Evolutionary conservation across 2,888 invertebrate species (phyloP), one percentile per base, ranked within the genome.

Genomic region (Oscheius sp.): DNA sequence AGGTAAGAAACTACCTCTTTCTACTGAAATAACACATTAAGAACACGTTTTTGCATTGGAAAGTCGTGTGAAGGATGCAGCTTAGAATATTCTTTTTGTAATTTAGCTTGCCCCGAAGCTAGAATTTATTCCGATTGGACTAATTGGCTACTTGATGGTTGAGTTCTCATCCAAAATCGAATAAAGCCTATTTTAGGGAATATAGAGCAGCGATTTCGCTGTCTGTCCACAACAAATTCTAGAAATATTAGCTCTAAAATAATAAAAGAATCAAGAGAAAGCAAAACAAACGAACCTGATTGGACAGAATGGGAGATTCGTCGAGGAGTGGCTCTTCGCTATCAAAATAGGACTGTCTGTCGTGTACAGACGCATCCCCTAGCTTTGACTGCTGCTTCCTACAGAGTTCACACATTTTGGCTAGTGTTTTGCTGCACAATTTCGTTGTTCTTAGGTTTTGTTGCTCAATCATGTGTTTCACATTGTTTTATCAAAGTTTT

Each of bases 291-390:
- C 27, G 57, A 37, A 1, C 6, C 37, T 0, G 23, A 3, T 4
- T 61, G 61, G 61, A 45, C 61, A 15, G 42, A 45, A 10, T 61
- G 61, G 61, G 61, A 61, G 20, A 61, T 61, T 20, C 61, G 61
- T 5, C 25, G 31, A 27, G 61, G 61, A 29, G 61, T 61, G 12
- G 61, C 61, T 27, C 45, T 61, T 12, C 61, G 61, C 10, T 61
- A 61, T 27, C 25, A 17, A 12, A 61, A 61, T 27, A 17, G 29
- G 31, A 29, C 61, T 3, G 6, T 27, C 2, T 61, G 61, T 29
- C 1, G 6, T 2, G 61, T 61, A 27, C 25, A 61, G 27, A 45
- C 61, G 2, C 10, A 45, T 12, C 27, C 45, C 23, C 45, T 61
- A 2, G 8, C 55, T 55, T 5, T 6, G 3, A 15, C 23, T 15